Conservation (phyloP, 2,113 vertebrate species). For the Albula goreensis region DNA sequence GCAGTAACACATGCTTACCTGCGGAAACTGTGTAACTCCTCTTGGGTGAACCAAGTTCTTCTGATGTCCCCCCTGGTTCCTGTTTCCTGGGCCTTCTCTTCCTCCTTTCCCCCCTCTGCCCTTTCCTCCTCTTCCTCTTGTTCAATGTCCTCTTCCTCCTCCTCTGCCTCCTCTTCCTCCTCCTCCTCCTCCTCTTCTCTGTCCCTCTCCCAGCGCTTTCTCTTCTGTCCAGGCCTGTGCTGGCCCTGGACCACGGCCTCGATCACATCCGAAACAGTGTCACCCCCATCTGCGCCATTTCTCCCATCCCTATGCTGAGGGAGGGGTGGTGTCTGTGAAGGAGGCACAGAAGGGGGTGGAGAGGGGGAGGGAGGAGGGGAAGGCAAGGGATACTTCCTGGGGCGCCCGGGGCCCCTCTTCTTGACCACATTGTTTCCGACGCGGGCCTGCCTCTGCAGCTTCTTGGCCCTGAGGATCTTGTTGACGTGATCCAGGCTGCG, state of each 20-base stretch:
- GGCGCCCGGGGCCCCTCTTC: conserved; percentile 87
- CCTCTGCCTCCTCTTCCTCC: conserved; percentile 62
- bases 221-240: conserved; percentile 81
- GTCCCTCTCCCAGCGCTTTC: conserved; percentile 73
- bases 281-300: conserved; percentile 51
- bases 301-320: conserved; percentile 46
- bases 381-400: conserved; percentile 82
- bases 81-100: neutral
- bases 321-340: conserved; percentile 36
- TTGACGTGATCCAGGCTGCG: conserved; percentile 80
- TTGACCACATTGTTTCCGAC: conserved; percentile 74
- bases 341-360: conserved; percentile 38
- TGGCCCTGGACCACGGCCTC: conserved; percentile 81
- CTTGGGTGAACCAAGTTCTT: neutral
- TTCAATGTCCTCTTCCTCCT: conserved; percentile 26
- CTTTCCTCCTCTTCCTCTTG: conserved; percentile 37
- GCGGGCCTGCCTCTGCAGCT: conserved; percentile 71
- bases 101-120: conserved; percentile 56
- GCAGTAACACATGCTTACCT: neutral
- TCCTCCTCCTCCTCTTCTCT: conserved; percentile 37
- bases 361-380: conserved; percentile 6
- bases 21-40: conserved; percentile 71
- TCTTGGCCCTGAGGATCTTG: conserved; percentile 81
- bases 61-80: neutral
- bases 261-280: conserved; percentile 74